Base-by-base conservation (phyloP, 2,113 vertebrate genomes). In the Amphilophus citrinellus region DNA sequence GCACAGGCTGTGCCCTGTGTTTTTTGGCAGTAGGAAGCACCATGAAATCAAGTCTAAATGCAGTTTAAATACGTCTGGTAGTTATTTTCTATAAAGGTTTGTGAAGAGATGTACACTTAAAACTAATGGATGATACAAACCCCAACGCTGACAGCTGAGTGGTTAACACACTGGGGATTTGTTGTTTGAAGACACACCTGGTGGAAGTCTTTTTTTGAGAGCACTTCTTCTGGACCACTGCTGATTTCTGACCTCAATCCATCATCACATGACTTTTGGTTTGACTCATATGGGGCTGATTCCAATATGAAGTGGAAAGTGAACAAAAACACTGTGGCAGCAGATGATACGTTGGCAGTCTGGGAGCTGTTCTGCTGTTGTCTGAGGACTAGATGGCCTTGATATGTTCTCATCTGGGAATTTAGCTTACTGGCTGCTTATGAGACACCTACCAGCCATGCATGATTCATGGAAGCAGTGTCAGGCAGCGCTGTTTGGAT, bases 381-480 rank as follows among this genome's bases (percentile, higher is more conserved):
- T 76, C 82, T 8, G 24, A 32, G 83, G 79, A 89, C 80, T 83
- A 77, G 1, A 61, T 89, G 87, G 71, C 84, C 88, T 91, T 87
- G 78, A 90, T 92, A 88, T 79, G 39, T 76, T 11, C 42, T 50
- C 22, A 11, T 71, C 44, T 42, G 84, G 50, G 80, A 85, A 61
- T 82, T 73, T 42, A 82, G 39, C 56, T 61, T 5, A 53, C 61
- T 71, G 65, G 2, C 68, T 73, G 85, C 77, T 82, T 4, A 59
- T 42, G 82, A 87, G 32, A 62, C 59, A 0, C 83, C 66, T 10
- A 24, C 15, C 75, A 8, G 9, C 8, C 61, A 66, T 87, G 58
- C 30, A 73, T 79, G 76, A 93, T 80, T 90, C 78, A 92, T 77
- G 5, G 77, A 68, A 56, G 57, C 39, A 27, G 61, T 20, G 5